Conservation (phyloP, 2,113 vertebrate genomes). For the Pelodiscus sinensis region DNA sequence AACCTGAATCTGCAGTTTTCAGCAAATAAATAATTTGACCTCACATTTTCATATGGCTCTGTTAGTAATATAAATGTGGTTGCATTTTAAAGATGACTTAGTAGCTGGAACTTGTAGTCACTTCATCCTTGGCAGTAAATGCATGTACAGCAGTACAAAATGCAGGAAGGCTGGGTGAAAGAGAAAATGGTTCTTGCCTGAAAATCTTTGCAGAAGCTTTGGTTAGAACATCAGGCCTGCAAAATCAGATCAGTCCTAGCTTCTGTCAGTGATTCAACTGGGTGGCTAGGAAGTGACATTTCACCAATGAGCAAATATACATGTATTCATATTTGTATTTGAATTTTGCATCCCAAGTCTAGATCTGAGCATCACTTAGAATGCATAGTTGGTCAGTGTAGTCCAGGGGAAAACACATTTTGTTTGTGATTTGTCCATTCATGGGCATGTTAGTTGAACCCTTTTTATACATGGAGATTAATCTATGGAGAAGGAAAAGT, state of each 20-base stretch:
- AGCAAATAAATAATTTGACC: background rate
- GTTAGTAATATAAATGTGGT: background rate
- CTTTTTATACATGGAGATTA: slow-evolving; percentile 9
- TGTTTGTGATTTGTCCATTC: background rate
- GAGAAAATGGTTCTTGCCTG: background rate
- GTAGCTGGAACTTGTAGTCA: background rate
- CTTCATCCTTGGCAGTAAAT: background rate
- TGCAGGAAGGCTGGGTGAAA: background rate
- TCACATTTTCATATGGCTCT: background rate
- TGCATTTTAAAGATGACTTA: background rate
- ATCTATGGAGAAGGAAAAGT: background rate
- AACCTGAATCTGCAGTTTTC: background rate
- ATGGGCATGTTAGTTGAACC: slow-evolving; percentile 11
- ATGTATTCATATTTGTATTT: background rate
- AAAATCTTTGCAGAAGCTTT: background rate
- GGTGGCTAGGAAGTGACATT: background rate
- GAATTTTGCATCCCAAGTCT: background rate
- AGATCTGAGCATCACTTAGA: background rate
- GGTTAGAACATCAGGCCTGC: background rate
- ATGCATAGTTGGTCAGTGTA: background rate
- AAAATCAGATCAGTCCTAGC: background rate
- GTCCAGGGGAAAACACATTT: background rate
- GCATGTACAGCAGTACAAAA: background rate
- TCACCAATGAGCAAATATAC: background rate
- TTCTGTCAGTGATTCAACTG: background rate